A percentile compares a stretch with the other conserved stretches of the same genome.
These are phyloP conservation scores for Dipodomys spectabilis DNA, from an alignment of 2,113 vertebrate genomes.

Conservation along the genomic window DNA sequence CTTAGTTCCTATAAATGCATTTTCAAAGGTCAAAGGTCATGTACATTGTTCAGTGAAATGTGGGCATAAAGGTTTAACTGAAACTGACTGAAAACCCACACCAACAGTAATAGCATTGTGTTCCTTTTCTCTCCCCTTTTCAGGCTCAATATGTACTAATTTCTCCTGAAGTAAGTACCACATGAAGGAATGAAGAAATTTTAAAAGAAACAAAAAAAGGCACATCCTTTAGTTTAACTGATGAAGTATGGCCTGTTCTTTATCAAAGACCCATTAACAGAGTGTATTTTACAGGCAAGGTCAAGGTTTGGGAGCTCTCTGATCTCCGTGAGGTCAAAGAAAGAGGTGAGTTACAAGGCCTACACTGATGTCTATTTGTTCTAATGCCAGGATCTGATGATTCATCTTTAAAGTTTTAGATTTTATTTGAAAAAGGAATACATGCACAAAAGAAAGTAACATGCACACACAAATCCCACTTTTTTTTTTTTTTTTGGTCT, in stretches of 20 bases:
- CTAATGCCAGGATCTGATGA: not conserved
- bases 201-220: not conserved
- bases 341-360: slow-evolving; percentile 80
- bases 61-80: not conserved
- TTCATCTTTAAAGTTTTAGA: not conserved
- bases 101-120: not conserved
- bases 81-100: not conserved
- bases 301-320: slow-evolving; percentile 87
- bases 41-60: not conserved
- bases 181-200: not conserved
- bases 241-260: not conserved
- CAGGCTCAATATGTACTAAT: slow-evolving; percentile 87
- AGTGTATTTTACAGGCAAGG: slow-evolving; percentile 81
- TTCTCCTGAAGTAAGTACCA: slow-evolving; percentile 87
- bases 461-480: too few species aligned
- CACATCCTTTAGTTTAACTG: not conserved
- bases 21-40: not conserved
- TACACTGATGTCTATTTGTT: not conserved
- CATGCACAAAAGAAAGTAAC: not conserved
- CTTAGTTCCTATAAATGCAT: not conserved
- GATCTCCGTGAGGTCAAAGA: slow-evolving; percentile 82
- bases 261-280: slow-evolving; percentile 37
- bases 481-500: too few species aligned
- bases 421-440: not conserved
- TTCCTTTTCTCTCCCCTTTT: not conserved